phyloP scores from a whole-genome alignment of 2,797 vertebrate genomes.

The Sitta carolinensis region DNA sequence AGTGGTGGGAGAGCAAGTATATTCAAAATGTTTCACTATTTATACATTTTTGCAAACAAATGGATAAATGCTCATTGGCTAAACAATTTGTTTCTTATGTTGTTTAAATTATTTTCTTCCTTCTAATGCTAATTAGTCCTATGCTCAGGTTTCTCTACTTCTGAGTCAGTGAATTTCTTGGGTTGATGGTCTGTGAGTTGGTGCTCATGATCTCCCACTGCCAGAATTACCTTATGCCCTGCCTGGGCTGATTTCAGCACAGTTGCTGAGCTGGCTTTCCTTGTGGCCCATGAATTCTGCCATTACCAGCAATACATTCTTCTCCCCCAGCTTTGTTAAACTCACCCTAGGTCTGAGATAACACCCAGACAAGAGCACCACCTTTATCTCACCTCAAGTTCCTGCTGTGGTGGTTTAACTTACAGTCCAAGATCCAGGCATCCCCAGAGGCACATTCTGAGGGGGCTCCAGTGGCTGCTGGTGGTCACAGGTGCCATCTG shows the following conservation, averaged over 20 bases:
- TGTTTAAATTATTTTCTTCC: not conserved
- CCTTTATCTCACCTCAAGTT: not conserved
- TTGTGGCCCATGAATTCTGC: not conserved
- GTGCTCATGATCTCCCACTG: not conserved
- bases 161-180: not conserved
- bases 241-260: not conserved
- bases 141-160: not conserved
- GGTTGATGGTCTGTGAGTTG: not conserved
- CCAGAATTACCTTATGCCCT: not conserved
- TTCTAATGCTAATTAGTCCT: not conserved
- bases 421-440: not conserved
- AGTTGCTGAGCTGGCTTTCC: not conserved
- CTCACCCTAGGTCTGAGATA: not conserved
- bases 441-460: not conserved
- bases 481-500: not conserved
- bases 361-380: not conserved
- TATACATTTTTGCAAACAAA: not conserved
- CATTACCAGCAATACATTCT: not conserved
- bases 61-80: not conserved
- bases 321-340: not conserved
- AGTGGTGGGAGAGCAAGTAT: not conserved
- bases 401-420: accelerated
- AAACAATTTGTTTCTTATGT: not conserved
- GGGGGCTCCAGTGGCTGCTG: not conserved
- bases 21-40: not conserved